phyloP scores from a whole-genome alignment of 53 echinoderm and acorn worm genomes.

The Arbacia lixula region DNA sequence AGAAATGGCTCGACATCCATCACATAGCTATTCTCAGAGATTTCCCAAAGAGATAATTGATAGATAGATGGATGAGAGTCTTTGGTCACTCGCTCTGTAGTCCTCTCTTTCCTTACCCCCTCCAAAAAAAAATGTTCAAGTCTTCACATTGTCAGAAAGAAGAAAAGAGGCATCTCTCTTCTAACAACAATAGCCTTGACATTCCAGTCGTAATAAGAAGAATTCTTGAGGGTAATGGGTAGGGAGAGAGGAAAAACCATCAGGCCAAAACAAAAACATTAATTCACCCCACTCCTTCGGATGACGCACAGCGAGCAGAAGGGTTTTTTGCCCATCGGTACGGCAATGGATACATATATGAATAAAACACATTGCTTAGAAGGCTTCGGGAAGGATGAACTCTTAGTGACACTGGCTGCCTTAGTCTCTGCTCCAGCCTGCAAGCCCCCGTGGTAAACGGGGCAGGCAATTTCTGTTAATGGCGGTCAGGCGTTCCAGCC shows the following conservation, averaged over 20 bases:
- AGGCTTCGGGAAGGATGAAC: constrained; percentile 23
- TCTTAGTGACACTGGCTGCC: constrained; percentile 27
- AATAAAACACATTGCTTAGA: constrained; percentile 63
- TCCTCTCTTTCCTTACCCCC: no score
- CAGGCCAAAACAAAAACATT: constrained; percentile 61
- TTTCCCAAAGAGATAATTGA: no score
- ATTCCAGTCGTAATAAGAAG: no score
- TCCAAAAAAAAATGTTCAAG: no score
- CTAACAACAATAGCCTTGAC: constrained; percentile 29
- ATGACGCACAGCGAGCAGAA: constrained; percentile 56
- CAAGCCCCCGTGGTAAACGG: neutral
- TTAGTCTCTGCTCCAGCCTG: constrained; percentile 41
- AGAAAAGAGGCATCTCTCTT: no score
- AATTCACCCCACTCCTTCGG: constrained; percentile 41
- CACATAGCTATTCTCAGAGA: no score
- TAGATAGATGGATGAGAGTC: no score
- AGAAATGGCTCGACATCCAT: no score
- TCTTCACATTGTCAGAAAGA: no score
- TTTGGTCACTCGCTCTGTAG: no score
- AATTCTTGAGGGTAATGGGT: neutral
- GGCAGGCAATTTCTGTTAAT: neutral
- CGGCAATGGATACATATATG: constrained; percentile 46
- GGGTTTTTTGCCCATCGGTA: constrained; percentile 41
- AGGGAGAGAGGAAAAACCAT: constrained; percentile 37
- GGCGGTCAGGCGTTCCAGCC: constrained; percentile 23